These are phyloP conservation scores for Lepidonotus clava DNA, from an alignment of 2,888 invertebrate genomes.

Conservation along the genomic window DNA sequence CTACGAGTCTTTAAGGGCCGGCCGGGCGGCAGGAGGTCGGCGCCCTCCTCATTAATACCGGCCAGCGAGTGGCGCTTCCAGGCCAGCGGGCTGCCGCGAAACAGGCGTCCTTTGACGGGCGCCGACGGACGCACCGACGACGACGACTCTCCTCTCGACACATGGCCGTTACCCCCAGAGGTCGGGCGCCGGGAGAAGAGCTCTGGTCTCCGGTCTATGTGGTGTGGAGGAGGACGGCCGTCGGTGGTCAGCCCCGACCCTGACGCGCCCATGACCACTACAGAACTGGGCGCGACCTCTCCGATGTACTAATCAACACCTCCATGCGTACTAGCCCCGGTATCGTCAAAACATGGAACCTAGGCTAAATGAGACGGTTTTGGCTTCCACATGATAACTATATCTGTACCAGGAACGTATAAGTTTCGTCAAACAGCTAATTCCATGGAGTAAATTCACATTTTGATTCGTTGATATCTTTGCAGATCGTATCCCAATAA, in stretches of 20 bases:
- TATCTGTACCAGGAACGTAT: too few species aligned
- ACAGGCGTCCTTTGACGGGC: background rate
- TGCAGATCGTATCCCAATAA: too few species aligned
- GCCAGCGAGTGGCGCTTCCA: constrained; percentile 25
- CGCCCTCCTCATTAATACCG: background rate
- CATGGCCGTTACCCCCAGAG: background rate
- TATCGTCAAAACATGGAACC: too few species aligned
- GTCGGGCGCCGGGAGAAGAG: background rate
- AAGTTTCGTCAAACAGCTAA: too few species aligned
- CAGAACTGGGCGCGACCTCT: too few species aligned
- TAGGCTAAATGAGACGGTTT: too few species aligned
- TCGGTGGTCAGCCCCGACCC: background rate
- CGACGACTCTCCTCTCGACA: background rate
- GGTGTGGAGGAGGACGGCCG: background rate
- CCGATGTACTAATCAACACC: too few species aligned
- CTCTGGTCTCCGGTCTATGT: background rate
- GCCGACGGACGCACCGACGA: background rate
- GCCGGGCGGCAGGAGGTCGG: background rate
- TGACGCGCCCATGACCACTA: constrained; percentile 7
- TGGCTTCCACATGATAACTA: too few species aligned
- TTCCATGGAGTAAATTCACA: too few species aligned
- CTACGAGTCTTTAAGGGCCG: background rate
- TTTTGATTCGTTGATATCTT: too few species aligned
- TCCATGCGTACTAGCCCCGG: too few species aligned
- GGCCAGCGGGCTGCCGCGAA: background rate